These are phyloP conservation scores for Macrostomum cliftonense DNA, from an alignment of 2,888 invertebrate species.

Conservation along the genomic window DNA sequence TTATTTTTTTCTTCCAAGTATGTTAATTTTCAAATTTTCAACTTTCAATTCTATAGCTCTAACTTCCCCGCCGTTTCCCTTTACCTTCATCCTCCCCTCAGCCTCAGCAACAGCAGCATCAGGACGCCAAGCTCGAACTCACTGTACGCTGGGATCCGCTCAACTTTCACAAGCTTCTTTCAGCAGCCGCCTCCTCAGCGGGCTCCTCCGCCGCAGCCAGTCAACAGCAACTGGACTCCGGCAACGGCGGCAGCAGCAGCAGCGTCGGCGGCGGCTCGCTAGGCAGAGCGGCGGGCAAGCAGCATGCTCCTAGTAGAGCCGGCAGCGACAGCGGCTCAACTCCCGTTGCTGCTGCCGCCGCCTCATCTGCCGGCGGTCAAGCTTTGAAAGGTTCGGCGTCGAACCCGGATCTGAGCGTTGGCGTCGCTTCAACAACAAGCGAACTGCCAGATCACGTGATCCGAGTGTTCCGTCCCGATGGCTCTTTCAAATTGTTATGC, in stretches of 20 bases:
- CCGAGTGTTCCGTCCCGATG: conserved; percentile 75
- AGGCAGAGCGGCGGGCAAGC: neutral
- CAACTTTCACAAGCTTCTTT: conserved; percentile 1
- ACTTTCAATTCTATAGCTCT: too few species aligned
- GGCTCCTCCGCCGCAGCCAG: conserved; percentile 24
- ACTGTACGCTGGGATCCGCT: conserved; percentile 12
- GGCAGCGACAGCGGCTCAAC: conserved; percentile 1
- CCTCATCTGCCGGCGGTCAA: neutral
- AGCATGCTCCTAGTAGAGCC: neutral
- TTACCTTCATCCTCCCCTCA: neutral
- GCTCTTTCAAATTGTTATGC: conserved; percentile 85
- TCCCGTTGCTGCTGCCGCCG: conserved; percentile 13
- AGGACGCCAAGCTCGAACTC: conserved; percentile 14
- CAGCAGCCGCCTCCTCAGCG: neutral
- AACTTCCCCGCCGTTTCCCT: too few species aligned
- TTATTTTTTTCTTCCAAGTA: too few species aligned
- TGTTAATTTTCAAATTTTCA: too few species aligned
- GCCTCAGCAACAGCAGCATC: conserved; percentile 1
- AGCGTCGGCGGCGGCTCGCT: neutral
- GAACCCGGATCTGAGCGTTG: neutral
- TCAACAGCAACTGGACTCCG: conserved; percentile 20
- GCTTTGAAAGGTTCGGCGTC: conserved; percentile 3
- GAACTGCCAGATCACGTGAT: conserved; percentile 72
- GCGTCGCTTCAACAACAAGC: conserved; percentile 16
- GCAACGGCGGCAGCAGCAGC: neutral